Conservation (phyloP, 2,797 vertebrate species). For the Iguana delicatissima region DNA sequence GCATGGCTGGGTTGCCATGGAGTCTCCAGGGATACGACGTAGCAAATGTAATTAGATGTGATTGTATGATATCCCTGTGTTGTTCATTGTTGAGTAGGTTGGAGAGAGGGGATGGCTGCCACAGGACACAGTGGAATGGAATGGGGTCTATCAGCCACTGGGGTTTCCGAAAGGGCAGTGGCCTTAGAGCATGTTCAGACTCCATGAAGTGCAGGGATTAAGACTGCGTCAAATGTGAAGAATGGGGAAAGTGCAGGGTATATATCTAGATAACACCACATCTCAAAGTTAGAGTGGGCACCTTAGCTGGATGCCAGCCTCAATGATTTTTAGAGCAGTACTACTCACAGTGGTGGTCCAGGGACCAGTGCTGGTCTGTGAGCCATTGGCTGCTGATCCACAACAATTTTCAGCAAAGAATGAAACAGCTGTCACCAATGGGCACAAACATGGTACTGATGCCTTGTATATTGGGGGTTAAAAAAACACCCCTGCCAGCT, state of each 20-base stretch:
- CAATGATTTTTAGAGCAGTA: background rate
- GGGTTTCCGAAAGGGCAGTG: background rate
- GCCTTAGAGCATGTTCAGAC: background rate
- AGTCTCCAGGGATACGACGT: conserved; percentile 89
- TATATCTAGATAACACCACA: background rate
- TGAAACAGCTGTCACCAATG: no score
- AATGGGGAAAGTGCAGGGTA: background rate
- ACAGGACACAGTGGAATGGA: background rate
- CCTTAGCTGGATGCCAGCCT: no score
- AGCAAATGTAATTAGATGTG: conserved; percentile 87
- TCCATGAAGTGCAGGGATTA: background rate
- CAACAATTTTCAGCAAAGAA: no score
- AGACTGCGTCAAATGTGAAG: background rate
- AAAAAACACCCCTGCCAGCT: no score
- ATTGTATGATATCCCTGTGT: conserved; percentile 74
- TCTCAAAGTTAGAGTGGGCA: background rate
- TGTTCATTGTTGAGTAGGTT: conserved; percentile 26
- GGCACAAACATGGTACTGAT: no score
- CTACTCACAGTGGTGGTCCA: no score
- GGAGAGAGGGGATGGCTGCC: background rate
- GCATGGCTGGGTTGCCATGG: conserved; percentile 90
- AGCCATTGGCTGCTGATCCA: no score
- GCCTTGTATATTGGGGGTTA: no score
- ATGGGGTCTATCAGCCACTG: background rate
- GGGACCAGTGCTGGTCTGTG: no score